Base-by-base conservation (phyloP, 2,113 vertebrate genomes). In the Corythornis madagascariensis region DNA sequence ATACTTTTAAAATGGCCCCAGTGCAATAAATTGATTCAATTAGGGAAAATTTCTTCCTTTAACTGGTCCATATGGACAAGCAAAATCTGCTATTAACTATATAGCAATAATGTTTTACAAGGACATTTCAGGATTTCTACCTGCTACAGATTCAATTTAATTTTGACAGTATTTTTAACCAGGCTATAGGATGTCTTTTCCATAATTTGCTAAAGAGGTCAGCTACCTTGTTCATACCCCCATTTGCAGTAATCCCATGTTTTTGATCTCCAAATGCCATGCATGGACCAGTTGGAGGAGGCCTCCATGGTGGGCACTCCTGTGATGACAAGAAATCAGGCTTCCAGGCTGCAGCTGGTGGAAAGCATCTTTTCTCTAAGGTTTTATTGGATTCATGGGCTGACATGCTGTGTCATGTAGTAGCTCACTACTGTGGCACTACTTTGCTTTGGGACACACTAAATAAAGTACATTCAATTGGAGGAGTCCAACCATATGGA, bases 1-100 rank as follows among this genome's bases (percentile, higher is more conserved):
- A 87, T 55, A 88, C 48, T 89, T 95, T 90, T 82, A 42, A 96
- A 95, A 88, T 82, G 63, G 72, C 28, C 65, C 33, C 65, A 71
- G 13, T 77, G 67, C 55, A 72, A 86, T 81, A 93, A 90, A 84
- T 89, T 92, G 74, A 76, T 56, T 79, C 45, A 38, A 65, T 93
- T 89, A 28, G 3, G 79, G 52, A 85, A 95, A 95, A 93, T 76
- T 65, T 67, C 50, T 82, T 71, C 57, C 38, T 88, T 89, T 73
- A 82, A 84, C 47, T n/a, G 33, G 57, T 72, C 91, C 50, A 57
- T 53, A 50, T 2, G 13, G 86, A 83, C 79, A 92, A 95, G 65
- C 6, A 86, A 85, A 89, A 83, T 64, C 61, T 35, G 67, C 84
- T 92, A 86, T 86, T 80, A 94, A 84, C 80, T 53, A 33, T 13